Base-by-base conservation (phyloP, 2,113 vertebrate species). In the Hucho hucho region DNA sequence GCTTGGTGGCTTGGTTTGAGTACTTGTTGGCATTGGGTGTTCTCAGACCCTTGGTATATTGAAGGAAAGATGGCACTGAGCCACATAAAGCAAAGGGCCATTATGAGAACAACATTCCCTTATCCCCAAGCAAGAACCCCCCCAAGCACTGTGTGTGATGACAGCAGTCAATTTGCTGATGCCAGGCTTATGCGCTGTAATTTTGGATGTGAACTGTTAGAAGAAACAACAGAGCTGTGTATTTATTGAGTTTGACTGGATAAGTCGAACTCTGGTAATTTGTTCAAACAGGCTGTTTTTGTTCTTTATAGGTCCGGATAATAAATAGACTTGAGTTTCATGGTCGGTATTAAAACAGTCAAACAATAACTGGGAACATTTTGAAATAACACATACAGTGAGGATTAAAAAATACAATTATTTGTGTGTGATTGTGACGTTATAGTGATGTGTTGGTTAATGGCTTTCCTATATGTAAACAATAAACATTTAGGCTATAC, bases 61-160 rank as follows among this genome's bases (percentile, higher is more conserved):
- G 83, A 83, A 88, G 87, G 89, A 88, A 89, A 88, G 75, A 87
- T 88, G 88, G 87, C 87, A 74, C 69, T 64, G 69, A 47, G 84
- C 86, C 90, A 85, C 83, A 70, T 77, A 61, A 76, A 80, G 67
- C 65, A 84, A 82, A 77, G 73, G 72, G 76, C 76, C 68, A 72
- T 81, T 79, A 88, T 79, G 75, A 84, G 81, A 87, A 81, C 79
- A 88, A 58, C 80, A 87, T 88, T 86, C 83, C 73, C 73, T 64
- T 70, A 81, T 83, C 73, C 75, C 73, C 70, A 25, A 72, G 75
- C 79, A 75, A 75, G 69, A 75, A 64, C 47, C 70, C 68, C 43
- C 58, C 46, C 0, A 5, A 77, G 73, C 72, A 46, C 81, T 80
- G 6, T 43, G 65, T 72, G 64, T 0, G 37, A 78, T 82, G 73